Conservation (phyloP, 2,797 vertebrate genomes). For the Xenops minutus region DNA sequence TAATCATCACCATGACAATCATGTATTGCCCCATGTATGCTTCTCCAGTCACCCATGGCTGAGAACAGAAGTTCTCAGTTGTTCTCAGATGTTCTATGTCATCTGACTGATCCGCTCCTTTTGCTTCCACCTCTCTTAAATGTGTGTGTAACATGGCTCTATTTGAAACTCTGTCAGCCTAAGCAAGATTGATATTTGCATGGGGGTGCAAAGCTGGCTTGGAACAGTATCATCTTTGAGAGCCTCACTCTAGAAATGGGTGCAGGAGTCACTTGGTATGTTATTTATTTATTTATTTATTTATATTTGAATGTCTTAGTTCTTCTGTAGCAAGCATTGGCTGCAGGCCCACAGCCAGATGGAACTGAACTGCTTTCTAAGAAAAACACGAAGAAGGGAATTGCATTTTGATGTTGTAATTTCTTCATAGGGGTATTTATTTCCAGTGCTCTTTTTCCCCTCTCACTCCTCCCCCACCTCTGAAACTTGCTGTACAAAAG, state of each 20-base stretch:
- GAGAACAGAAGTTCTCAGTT: conserved; percentile 54
- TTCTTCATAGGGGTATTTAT: conserved; percentile 62
- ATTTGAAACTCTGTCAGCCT: neutral
- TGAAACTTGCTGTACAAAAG: conserved; percentile 40
- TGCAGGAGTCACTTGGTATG: neutral
- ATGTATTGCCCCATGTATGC: neutral
- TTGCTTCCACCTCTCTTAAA: neutral
- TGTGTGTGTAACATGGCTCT: neutral
- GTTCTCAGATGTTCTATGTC: conserved; percentile 7
- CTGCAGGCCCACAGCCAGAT: conserved; percentile 62
- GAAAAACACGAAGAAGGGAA: conserved; percentile 70
- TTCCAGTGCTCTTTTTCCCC: neutral
- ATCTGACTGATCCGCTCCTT: conserved; percentile 20
- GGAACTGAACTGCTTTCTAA: conserved; percentile 74
- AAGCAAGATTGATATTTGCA: conserved; percentile 35
- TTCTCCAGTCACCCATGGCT: neutral
- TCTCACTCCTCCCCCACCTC: neutral
- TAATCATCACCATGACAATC: neutral
- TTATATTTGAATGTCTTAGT: conserved; percentile 50
- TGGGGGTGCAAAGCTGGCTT: neutral
- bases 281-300: conserved; percentile 39
- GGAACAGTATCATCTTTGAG: conserved; percentile 44
- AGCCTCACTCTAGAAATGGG: neutral
- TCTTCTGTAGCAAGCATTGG: conserved; percentile 62
- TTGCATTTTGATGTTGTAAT: conserved; percentile 64